Evolutionary conservation across 2,113 vertebrate genomes (phyloP).

Genomic region (Myiopsitta monachus): DNA sequence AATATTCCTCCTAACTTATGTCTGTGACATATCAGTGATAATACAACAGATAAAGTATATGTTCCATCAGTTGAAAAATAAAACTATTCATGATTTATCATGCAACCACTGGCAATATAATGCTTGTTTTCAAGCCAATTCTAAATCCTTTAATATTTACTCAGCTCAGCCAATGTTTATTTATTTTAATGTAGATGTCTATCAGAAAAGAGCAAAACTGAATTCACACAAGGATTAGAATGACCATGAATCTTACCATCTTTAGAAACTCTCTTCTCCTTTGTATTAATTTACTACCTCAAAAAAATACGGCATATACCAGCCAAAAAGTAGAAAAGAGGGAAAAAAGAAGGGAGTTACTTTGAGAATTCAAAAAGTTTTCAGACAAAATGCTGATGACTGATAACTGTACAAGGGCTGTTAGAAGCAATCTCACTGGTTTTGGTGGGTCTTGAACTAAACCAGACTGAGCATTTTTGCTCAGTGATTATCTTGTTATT

Average conservation of each 20-base stretch:
- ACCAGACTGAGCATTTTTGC: not conserved
- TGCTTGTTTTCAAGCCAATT: not conserved
- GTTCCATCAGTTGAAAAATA: not conserved
- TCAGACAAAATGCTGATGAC: not conserved
- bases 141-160: not conserved
- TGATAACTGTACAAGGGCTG: not conserved
- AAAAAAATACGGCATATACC: not conserved
- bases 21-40: not conserved
- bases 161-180: not conserved
- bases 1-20: not conserved
- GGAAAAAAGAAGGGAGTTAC: rapidly evolving
- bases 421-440: not conserved
- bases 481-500: not conserved
- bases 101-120: not conserved
- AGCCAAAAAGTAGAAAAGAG: not conserved
- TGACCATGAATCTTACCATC: not conserved
- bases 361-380: not conserved
- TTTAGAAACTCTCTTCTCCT: not conserved
- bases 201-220: not conserved
- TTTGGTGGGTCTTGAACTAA: not conserved
- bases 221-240: not conserved
- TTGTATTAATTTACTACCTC: not conserved
- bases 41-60: not conserved
- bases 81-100: not conserved
- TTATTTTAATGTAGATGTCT: not conserved